Base-by-base conservation (phyloP, 2,888 invertebrate species). In the Oscheius sp. region DNA sequence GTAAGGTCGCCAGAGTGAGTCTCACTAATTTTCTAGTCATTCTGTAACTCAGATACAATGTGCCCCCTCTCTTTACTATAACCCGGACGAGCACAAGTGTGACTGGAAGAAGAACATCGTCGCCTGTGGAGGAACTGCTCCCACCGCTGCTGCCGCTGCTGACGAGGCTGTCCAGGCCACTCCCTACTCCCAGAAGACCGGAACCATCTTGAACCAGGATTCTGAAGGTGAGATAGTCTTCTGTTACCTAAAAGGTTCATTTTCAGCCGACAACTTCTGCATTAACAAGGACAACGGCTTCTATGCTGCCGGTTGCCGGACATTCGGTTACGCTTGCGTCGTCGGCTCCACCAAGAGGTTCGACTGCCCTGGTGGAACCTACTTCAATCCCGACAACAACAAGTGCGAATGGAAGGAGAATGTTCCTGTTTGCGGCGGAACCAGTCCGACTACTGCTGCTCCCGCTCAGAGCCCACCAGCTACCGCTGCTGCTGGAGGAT, bases 351-450 rank as follows among this genome's bases (percentile, higher is more conserved):
- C 80, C 0, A 11, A 42, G 2, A 50, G 63, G 70, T 63, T 74
- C 63, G 13, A 50, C n/a, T 87, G 87, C 63, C 84, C 81, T 9
- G 65, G 63, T 13, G 85, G 83, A 65, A 71, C 82, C 7, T 75
- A 74, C 68, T 87, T 79, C 79, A 77, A 81, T 51, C 4, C 75
- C 1, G 62, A 74, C 33, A 66, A 51, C 35, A 53, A 73, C 11
- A 48, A 47, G 29, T 87, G 87, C 73, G 79, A 85, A 48, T 70
- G 75, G 58, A 72, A 68, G 65, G 78, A 82, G 9, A 66, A 78
- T 21, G 75, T 86, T 7, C 68, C 74, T 32, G 84, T 73, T 3
- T 86, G 86, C 59, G 83, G 82, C 51, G 84, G 47, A 32, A 66
- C 65, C n/a, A 32, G 62, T 50, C 62, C 73, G 21, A 53, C 76